Percentiles rank a stretch among this genome's conserved stretches.
phyloP scores from a whole-genome alignment of 2,888 invertebrate species.

The Epinotia demarniana region DNA sequence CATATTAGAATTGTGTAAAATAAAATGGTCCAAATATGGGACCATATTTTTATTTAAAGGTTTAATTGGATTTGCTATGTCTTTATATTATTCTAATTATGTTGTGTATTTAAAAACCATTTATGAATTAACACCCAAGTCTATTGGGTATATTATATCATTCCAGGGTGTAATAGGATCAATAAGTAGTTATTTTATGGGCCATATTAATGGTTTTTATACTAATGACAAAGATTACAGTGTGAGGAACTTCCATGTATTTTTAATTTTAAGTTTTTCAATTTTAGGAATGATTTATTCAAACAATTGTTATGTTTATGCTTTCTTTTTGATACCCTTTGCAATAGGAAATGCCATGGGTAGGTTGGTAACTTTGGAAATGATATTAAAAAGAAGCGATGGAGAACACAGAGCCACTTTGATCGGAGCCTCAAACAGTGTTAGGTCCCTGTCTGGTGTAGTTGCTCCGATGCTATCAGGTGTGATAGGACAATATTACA shows the following conservation, averaged over 20 bases:
- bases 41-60: slow-evolving; percentile 85
- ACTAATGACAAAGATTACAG: slow-evolving; percentile 76
- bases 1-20: slow-evolving; percentile 73
- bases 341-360: slow-evolving; percentile 83
- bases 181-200: slow-evolving; percentile 80
- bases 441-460: slow-evolving; percentile 86
- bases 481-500: slow-evolving; percentile 81
- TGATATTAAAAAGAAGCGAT: slow-evolving; percentile 82
- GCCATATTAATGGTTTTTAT: slow-evolving; percentile 82
- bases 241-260: slow-evolving; percentile 83
- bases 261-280: slow-evolving; percentile 76
- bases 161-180: slow-evolving; percentile 85
- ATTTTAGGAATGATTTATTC: slow-evolving; percentile 79
- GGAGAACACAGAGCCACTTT: slow-evolving; percentile 85
- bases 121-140: slow-evolving; percentile 82
- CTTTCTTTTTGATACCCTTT: slow-evolving; percentile 82
- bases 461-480: slow-evolving; percentile 86
- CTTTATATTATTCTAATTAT: slow-evolving; percentile 86
- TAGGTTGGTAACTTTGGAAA: slow-evolving; percentile 85
- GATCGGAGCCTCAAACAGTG: slow-evolving; percentile 86
- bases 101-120: slow-evolving; percentile 81
- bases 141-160: slow-evolving; percentile 86
- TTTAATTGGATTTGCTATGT: slow-evolving; percentile 83
- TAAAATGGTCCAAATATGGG: slow-evolving; percentile 86
- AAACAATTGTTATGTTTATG: slow-evolving; percentile 76